These are phyloP conservation scores for Spea multiplicata DNA, from an alignment of 2,113 vertebrate genomes.

Conservation along the genomic window DNA sequence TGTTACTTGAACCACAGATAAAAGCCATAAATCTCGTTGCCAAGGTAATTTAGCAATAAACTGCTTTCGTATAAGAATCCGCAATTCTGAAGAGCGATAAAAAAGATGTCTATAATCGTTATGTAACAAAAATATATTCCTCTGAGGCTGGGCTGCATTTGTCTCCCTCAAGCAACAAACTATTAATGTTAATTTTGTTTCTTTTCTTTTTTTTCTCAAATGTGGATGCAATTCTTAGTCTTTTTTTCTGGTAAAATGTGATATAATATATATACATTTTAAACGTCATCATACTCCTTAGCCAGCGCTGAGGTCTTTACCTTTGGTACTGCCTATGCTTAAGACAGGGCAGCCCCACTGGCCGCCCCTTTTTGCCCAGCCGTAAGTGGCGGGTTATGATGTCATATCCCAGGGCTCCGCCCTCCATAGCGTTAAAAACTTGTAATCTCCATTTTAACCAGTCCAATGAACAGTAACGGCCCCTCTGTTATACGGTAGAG, in stretches of 20 bases:
- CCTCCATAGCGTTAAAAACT: too few relatives aligned
- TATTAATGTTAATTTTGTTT: neutral
- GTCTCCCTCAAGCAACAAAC: neutral
- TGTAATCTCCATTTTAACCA: too few relatives aligned
- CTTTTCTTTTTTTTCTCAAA: neutral
- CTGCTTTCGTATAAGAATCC: slow-evolving; percentile 48
- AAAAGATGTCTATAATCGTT: slow-evolving; percentile 6
- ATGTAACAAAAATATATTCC: neutral
- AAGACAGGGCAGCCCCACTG: too few relatives aligned
- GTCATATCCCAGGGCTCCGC: too few relatives aligned
- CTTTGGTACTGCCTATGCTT: too few relatives aligned
- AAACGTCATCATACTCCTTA: too few relatives aligned
- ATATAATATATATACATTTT: neutral
- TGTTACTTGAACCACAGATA: slow-evolving; percentile 61
- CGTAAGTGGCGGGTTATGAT: too few relatives aligned
- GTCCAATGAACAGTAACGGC: too few relatives aligned
- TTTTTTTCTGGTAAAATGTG: neutral
- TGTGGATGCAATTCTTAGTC: neutral
- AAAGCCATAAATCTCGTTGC: slow-evolving; percentile 62
- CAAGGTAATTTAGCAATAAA: slow-evolving; percentile 68
- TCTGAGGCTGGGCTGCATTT: neutral
- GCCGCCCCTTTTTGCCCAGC: too few relatives aligned
- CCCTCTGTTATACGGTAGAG: too few relatives aligned
- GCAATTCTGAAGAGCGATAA: neutral
- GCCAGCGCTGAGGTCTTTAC: too few relatives aligned